These are phyloP conservation scores for Hanleya hanleyi DNA, from an alignment of 2,888 invertebrate genomes.

Conservation along the genomic window DNA sequence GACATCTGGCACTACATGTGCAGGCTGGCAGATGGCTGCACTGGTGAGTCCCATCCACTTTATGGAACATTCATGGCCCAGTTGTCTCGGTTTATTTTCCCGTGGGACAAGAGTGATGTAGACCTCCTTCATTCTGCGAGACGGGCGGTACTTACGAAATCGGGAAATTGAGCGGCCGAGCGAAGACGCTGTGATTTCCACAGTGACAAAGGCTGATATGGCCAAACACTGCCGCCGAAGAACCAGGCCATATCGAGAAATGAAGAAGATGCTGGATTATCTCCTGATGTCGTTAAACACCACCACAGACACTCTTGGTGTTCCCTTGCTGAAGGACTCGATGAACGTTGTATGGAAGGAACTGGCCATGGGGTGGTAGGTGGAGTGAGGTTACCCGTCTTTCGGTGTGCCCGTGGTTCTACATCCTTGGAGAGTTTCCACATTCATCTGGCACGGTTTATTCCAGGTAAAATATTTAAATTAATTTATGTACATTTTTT, in stretches of 20 bases:
- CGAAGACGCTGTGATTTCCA: slow-evolving; percentile 29
- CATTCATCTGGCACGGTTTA: slow-evolving; percentile 23
- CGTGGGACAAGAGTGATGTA: too few species aligned
- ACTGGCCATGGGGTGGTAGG: slow-evolving; percentile 39
- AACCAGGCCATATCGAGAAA: too few species aligned
- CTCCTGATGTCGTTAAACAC: slow-evolving; percentile 18
- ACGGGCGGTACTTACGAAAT: slow-evolving; percentile 24
- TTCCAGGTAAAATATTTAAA: too few species aligned
- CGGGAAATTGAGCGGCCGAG: slow-evolving; percentile 18
- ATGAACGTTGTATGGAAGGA: slow-evolving; percentile 22
- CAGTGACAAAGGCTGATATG: slow-evolving; percentile 32
- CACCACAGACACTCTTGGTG: slow-evolving; percentile 29
- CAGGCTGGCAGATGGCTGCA: too few species aligned
- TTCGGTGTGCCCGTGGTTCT: slow-evolving; percentile 48
- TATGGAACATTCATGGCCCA: too few species aligned
- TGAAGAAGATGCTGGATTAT: slow-evolving; percentile 24
- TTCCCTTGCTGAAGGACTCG: slow-evolving; percentile 34
- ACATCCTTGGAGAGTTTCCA: slow-evolving; percentile 52
- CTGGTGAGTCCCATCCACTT: too few species aligned
- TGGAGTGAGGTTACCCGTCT: slow-evolving; percentile 37
- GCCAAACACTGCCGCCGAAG: slow-evolving; percentile 35
- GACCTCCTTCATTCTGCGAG: too few species aligned
- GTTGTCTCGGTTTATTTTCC: too few species aligned
- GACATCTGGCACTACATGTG: too few species aligned
- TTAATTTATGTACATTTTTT: too few species aligned